Evolutionary conservation across 1,140 invertebrate genomes (phyloP), one percentile per base, ranked within the genome.

Genomic region (Hesperophylax magnus): DNA sequence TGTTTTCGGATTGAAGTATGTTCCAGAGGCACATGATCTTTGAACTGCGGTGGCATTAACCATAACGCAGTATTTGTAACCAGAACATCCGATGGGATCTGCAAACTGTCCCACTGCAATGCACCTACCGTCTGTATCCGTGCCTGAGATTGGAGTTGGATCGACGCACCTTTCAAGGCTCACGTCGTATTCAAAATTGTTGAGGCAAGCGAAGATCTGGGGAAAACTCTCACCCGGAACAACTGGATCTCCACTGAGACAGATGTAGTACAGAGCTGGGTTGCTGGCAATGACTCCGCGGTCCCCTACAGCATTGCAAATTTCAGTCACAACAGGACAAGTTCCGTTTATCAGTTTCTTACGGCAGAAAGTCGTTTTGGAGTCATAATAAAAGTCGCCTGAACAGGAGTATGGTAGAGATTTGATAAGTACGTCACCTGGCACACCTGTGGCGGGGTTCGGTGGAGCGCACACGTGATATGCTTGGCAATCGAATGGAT

Each of bases 401-500:
- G 18, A 0, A 31, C 82, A 83, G 27, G 1, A 53, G 15, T 22
- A 17, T 17, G 17, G 9, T 11, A 78, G 24, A 20, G 39, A 61
- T 1, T 27, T 0, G 11, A 5, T 4, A 24, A 11, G 14, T 11
- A 22, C 52, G 2, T 15, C 7, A 1, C 11, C 24, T 31, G n/a
- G 22, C 7, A n/a, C n/a, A n/a, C n/a, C n/a, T 54, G 63, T 1
- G 4, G 11, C 5, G 39, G 22, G 18, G 9, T 8, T 24, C 8
- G 58, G 2, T 75, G 87, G 86, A 27, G 86, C 85, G 76, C 88
- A 89, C 83, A 88, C 86, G 78, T 89, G 86, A 76, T 88, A 89
- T 74, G 86, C 86, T 78, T 87, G 86, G 72, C 88, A 89, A 34
- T 88, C 85, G 22, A 87, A 88, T 4, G 88, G 86, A 84, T 89